Percentiles rank a stretch among this genome's conserved stretches.
phyloP scores from a whole-genome alignment of 2,113 vertebrate species.

The Gadus macrocephalus region DNA sequence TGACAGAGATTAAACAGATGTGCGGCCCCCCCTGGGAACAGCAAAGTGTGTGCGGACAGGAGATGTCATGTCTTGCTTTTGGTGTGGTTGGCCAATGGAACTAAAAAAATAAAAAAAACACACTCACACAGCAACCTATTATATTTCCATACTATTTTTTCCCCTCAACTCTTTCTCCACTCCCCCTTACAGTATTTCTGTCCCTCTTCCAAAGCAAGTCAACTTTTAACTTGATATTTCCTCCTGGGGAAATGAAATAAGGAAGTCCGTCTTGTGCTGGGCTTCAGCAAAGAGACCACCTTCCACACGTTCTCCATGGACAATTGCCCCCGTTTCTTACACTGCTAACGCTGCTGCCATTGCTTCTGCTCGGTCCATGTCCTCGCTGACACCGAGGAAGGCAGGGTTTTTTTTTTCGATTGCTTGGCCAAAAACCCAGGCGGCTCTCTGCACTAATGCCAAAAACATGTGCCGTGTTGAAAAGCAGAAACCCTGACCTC shows the following conservation, averaged over 20 bases:
- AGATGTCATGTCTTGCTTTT: slow-evolving; percentile 24
- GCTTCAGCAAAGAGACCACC: slow-evolving; percentile 62
- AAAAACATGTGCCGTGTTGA: slow-evolving; percentile 71
- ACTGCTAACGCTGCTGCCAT: slow-evolving; percentile 34
- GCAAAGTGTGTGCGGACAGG: not conserved
- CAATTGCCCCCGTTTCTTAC: slow-evolving; percentile 41
- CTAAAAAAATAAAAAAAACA: slow-evolving; percentile 32
- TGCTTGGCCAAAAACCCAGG: slow-evolving; percentile 61
- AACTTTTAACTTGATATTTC: slow-evolving; percentile 65
- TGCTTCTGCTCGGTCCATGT: slow-evolving; percentile 60
- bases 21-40: slow-evolving; percentile 20
- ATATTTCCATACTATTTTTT: slow-evolving; percentile 17
- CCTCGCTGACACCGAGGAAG: slow-evolving; percentile 56
- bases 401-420: slow-evolving; percentile 38
- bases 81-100: slow-evolving; percentile 5
- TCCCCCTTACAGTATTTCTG: slow-evolving; percentile 8
- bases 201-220: slow-evolving; percentile 46
- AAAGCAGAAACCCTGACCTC: slow-evolving; percentile 68
- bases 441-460: slow-evolving; percentile 61
- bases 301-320: slow-evolving; percentile 59
- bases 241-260: slow-evolving; percentile 66
- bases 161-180: slow-evolving; percentile 8
- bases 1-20: slow-evolving; percentile 31
- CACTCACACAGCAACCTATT: slow-evolving; percentile 15
- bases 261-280: slow-evolving; percentile 61